Conservation (phyloP, 2,888 invertebrate species). For the Sipha maydis region DNA sequence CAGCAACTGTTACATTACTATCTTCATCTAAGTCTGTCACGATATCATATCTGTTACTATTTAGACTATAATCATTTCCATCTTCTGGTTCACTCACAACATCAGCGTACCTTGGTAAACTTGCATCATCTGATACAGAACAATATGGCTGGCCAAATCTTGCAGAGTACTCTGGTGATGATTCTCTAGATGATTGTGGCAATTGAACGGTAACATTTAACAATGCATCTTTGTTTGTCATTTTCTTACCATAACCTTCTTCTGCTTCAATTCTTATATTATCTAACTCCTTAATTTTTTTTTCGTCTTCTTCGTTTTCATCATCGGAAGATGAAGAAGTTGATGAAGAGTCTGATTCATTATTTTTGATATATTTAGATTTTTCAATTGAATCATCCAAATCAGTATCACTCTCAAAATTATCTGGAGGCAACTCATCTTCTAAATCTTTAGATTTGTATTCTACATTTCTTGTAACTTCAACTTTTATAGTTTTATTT, state of each 20-base stretch:
- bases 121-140: constrained; percentile 70
- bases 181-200: constrained; percentile 79
- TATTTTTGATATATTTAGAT: constrained; percentile 2
- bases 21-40: constrained; percentile 66
- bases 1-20: constrained; percentile 70
- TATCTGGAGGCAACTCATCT: constrained; percentile 66
- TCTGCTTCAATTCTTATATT: constrained; percentile 64
- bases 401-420: constrained; percentile 72
- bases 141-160: constrained; percentile 71
- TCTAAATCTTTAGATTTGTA: constrained; percentile 64
- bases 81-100: constrained; percentile 81
- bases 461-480: constrained; percentile 27
- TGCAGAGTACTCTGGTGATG: constrained; percentile 77
- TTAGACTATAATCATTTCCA: constrained; percentile 65
- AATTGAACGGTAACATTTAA: constrained; percentile 65
- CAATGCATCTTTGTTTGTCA: constrained; percentile 64
- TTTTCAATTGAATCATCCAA: constrained; percentile 66
- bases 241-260: constrained; percentile 63
- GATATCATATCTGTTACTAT: constrained; percentile 62
- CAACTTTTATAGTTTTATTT: constrained; percentile 7
- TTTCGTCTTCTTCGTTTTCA: constrained; percentile 27
- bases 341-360: neutral
- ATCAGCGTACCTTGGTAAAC: constrained; percentile 74
- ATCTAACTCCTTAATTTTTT: constrained; percentile 63
- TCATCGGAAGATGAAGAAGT: neutral